These are phyloP conservation scores for Magallana ariakensis DNA, from an alignment of 1,140 invertebrate genomes.

Conservation along the genomic window DNA sequence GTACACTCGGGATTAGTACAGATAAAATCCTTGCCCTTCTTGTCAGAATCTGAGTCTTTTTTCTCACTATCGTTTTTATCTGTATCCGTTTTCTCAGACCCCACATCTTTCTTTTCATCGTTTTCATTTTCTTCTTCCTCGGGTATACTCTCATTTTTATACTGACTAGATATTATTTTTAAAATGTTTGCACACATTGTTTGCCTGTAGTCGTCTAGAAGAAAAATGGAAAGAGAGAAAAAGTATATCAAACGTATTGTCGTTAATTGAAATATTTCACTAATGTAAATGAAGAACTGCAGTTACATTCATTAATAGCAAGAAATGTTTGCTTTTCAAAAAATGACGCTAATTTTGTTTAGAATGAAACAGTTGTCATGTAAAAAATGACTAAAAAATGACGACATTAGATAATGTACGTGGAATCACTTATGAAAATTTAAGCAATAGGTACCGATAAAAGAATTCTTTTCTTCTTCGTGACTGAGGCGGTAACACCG, in stretches of 20 bases:
- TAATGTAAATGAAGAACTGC: too few relatives aligned
- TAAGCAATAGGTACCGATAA: slow-evolving; percentile 81
- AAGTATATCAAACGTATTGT: too few relatives aligned
- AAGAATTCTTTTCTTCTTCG: slow-evolving; percentile 92
- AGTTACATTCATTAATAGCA: too few relatives aligned
- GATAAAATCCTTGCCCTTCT: slow-evolving; percentile 42
- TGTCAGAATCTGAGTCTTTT: slow-evolving; percentile 40
- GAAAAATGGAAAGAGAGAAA: background rate
- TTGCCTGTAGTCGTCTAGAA: slow-evolving; percentile 90
- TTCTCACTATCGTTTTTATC: slow-evolving; percentile 36
- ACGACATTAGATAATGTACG: too few relatives aligned
- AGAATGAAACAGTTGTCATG: too few relatives aligned
- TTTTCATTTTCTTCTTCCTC: slow-evolving; percentile 62
- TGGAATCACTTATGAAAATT: too few relatives aligned
- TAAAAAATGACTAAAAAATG: too few relatives aligned
- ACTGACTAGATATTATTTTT: slow-evolving; percentile 81
- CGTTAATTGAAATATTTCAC: too few relatives aligned
- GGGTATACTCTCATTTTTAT: slow-evolving; percentile 70
- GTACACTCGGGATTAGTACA: slow-evolving; percentile 73
- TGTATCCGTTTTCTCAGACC: slow-evolving; percentile 32
- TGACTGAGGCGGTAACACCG: slow-evolving; percentile 87
- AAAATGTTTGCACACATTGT: slow-evolving; percentile 92
- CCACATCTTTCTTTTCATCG: slow-evolving; percentile 59
- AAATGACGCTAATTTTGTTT: too few relatives aligned
- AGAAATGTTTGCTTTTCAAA: too few relatives aligned